Percentiles rank a stretch among this genome's conserved stretches.
phyloP scores from a whole-genome alignment of 1,140 invertebrate species.

The Macrotrachela quadricornifera region DNA sequence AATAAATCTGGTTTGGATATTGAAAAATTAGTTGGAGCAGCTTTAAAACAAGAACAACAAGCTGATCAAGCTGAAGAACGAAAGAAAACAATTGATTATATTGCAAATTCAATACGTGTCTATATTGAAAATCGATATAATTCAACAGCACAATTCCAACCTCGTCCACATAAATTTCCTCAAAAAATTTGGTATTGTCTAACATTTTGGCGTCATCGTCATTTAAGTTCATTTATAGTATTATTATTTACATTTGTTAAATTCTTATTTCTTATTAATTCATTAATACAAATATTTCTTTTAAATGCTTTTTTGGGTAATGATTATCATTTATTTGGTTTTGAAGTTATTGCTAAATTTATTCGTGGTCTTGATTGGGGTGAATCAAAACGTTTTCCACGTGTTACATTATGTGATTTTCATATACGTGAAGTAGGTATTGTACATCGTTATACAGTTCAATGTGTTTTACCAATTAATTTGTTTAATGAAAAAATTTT shows the following conservation, averaged over 20 bases:
- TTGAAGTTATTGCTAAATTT: constrained; percentile 28
- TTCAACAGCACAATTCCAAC: too few species aligned
- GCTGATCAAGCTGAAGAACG: not conserved
- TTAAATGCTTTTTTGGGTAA: constrained; percentile 33
- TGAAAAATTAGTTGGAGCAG: constrained; percentile 3
- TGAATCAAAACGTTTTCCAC: constrained; percentile 27
- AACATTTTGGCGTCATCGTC: too few species aligned
- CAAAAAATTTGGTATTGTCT: too few species aligned
- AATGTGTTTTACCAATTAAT: constrained; percentile 10
- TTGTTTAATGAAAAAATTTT: constrained; percentile 14
- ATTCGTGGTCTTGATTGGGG: constrained; percentile 27
- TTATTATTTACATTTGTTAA: constrained; percentile 33
- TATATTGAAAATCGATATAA: not conserved
- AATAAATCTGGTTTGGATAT: constrained; percentile 6
- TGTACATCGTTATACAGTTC: constrained; percentile 12
- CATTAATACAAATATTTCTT: constrained; percentile 33
- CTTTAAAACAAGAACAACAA: not conserved
- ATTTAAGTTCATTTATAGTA: too few species aligned
- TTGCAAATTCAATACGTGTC: constrained; percentile 1
- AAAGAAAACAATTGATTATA: constrained; percentile 1
- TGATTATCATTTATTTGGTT: constrained; percentile 32
- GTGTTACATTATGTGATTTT: constrained; percentile 36
- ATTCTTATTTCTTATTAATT: constrained; percentile 31
- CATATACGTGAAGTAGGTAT: constrained; percentile 30
- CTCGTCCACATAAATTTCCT: too few species aligned